Percentiles rank a stretch among this genome's conserved stretches.
Evolutionary conservation across 2,113 vertebrate genomes (phyloP).

Genomic region (Echinops telfairi): DNA sequence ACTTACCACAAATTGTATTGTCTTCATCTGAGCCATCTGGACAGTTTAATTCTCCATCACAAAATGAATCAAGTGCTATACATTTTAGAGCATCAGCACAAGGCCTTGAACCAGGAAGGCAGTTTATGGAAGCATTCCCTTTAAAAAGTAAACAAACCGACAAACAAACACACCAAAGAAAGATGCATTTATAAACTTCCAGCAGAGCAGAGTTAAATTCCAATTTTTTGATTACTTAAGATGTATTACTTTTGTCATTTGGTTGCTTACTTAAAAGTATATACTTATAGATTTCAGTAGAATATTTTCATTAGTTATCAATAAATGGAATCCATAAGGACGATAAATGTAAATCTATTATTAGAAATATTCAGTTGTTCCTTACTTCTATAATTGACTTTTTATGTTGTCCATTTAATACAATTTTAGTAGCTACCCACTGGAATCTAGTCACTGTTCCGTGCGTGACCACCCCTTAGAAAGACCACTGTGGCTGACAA

Average conservation of each 20-base stretch:
- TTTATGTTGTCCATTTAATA: not conserved
- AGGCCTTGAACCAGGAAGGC: conserved; percentile 76
- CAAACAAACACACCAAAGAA: not conserved
- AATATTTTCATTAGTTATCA: not conserved
- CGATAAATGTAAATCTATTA: not conserved
- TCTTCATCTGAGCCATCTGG: conserved; percentile 89
- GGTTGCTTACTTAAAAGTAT: not conserved
- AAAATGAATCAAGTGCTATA: conserved; percentile 83
- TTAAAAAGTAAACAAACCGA: conserved; percentile 59
- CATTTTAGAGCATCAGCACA: conserved; percentile 86
- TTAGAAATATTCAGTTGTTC: not conserved
- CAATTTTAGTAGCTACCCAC: not conserved
- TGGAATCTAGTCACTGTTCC: not conserved
- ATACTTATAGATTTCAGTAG: not conserved
- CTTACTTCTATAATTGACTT: not conserved
- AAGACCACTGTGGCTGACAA: not conserved
- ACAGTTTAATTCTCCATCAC: conserved; percentile 89
- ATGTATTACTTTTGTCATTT: not conserved
- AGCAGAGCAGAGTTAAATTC: conserved; percentile 15
- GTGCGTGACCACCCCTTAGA: not conserved
- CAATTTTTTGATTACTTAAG: not conserved
- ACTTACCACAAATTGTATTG: conserved; percentile 87
- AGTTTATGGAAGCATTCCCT: conserved; percentile 77
- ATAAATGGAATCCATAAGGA: not conserved
- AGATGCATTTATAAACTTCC: conserved; percentile 30